Conservation (phyloP, 2,888 invertebrate species). For the Colletes collaris region DNA sequence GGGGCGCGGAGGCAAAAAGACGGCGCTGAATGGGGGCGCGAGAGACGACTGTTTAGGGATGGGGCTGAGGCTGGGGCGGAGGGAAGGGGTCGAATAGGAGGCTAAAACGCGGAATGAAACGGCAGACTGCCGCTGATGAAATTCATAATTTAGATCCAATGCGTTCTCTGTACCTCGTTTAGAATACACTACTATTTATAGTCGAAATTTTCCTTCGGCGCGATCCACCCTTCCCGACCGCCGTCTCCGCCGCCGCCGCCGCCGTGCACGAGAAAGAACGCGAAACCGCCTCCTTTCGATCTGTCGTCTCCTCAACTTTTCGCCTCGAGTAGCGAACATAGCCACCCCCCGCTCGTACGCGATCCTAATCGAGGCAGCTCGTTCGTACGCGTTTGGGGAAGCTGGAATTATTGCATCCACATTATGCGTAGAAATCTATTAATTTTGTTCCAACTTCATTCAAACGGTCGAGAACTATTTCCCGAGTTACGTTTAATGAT, state of each 20-base stretch:
- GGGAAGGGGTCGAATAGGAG: slow-evolving; percentile 54
- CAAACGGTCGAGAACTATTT: no score
- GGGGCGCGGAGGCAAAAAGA: slow-evolving; percentile 44
- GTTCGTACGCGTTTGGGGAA: no score
- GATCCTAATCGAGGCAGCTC: no score
- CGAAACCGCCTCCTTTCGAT: slow-evolving; percentile 41
- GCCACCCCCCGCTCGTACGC: no score
- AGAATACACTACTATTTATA: slow-evolving; percentile 83
- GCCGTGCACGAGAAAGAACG: slow-evolving; percentile 41
- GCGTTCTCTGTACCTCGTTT: slow-evolving; percentile 83
- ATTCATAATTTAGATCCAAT: slow-evolving; percentile 84
- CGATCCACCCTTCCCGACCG: slow-evolving; percentile 67
- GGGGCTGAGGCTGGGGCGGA: slow-evolving; percentile 45
- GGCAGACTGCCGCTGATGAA: slow-evolving; percentile 83
- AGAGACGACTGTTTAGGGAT: slow-evolving; percentile 42
- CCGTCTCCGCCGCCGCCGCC: slow-evolving; percentile 32
- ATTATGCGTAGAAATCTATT: no score
- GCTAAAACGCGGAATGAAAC: slow-evolving; percentile 81
- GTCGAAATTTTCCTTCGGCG: slow-evolving; percentile 82
- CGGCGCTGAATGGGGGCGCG: slow-evolving; percentile 16
- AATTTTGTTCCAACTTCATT: no score
- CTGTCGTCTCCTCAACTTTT: slow-evolving; percentile 17
- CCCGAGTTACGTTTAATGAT: no score
- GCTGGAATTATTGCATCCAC: no score
- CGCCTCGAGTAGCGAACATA: background rate